Percentiles rank a stretch among this genome's conserved stretches.
Evolutionary conservation across 1,140 invertebrate species (phyloP).

Genomic region (Apis laboriosa): DNA sequence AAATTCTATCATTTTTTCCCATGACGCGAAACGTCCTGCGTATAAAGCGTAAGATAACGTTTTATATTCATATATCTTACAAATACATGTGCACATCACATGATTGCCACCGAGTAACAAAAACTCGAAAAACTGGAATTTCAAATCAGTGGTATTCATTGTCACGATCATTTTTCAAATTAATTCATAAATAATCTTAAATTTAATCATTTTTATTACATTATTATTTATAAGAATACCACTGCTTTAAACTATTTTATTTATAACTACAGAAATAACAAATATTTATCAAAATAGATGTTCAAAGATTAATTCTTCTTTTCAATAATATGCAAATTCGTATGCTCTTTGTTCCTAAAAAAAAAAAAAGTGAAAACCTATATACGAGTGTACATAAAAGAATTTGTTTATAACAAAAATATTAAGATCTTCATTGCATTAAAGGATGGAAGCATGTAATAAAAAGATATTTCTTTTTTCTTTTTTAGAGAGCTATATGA

Average conservation of each 20-base stretch:
- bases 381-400: conserved; percentile 26
- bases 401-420: conserved; percentile 13
- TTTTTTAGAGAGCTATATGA: conserved; percentile 41
- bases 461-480: conserved; percentile 9
- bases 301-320: conserved; percentile 4
- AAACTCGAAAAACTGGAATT: conserved; percentile 1
- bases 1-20: conserved; percentile 11
- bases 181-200: background rate
- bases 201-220: background rate
- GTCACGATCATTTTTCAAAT: background rate
- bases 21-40: conserved; percentile 42
- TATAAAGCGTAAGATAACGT: conserved; percentile 39
- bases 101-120: conserved; percentile 6
- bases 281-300: conserved; percentile 26
- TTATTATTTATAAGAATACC: background rate
- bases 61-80: conserved; percentile 27
- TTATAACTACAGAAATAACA: conserved; percentile 16
- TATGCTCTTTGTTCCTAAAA: background rate
- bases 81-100: conserved; percentile 12
- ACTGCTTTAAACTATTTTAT: background rate
- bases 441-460: conserved; percentile 30
- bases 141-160: conserved; percentile 32
- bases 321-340: background rate
- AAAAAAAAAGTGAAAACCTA: background rate
- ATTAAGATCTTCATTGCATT: conserved; percentile 11